Percentiles rank a stretch among this genome's conserved stretches.
Conservation (phyloP, 2,797 vertebrate species). For the Galaxias olidus region DNA sequence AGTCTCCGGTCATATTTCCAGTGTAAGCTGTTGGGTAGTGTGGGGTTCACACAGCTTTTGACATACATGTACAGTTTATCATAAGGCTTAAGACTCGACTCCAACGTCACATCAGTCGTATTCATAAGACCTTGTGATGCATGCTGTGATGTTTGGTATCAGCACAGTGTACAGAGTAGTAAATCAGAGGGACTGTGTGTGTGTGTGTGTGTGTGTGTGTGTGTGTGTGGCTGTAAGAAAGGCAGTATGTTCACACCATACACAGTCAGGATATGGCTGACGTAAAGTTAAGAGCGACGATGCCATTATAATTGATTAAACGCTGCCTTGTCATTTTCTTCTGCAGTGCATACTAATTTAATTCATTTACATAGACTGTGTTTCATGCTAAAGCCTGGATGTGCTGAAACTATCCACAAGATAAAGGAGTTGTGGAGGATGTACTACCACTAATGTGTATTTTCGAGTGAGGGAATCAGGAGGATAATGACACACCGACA, state of each 20-base stretch:
- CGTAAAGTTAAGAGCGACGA: slow-evolving; percentile 45
- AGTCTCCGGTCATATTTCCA: slow-evolving; percentile 31
- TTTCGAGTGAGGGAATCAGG: neutral
- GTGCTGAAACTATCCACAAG: slow-evolving; percentile 25
- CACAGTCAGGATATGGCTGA: slow-evolving; percentile 28
- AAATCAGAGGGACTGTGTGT: neutral
- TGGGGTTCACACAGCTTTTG: slow-evolving; percentile 42
- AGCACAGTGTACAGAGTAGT: slow-evolving; percentile 64
- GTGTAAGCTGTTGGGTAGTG: slow-evolving; percentile 36
- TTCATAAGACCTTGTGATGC: slow-evolving; percentile 67
- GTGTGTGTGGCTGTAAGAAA: neutral
- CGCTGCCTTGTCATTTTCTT: slow-evolving; percentile 44
- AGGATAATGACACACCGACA: too few relatives aligned
- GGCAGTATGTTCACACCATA: slow-evolving; percentile 22
- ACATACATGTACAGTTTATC: slow-evolving; percentile 62
- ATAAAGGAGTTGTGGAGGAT: slow-evolving; percentile 30
- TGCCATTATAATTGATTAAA: slow-evolving; percentile 61
- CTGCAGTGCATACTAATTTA: slow-evolving; percentile 48
- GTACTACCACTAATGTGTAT: slow-evolving; percentile 3
- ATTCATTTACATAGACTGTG: slow-evolving; percentile 52
- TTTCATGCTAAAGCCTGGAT: slow-evolving; percentile 37
- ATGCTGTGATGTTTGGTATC: slow-evolving; percentile 64
- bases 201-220: neutral
- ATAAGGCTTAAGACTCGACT: slow-evolving; percentile 55
- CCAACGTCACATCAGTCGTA: slow-evolving; percentile 59